phyloP scores from a whole-genome alignment of 2,113 vertebrate species.

The Ginglymostoma cirratum region DNA sequence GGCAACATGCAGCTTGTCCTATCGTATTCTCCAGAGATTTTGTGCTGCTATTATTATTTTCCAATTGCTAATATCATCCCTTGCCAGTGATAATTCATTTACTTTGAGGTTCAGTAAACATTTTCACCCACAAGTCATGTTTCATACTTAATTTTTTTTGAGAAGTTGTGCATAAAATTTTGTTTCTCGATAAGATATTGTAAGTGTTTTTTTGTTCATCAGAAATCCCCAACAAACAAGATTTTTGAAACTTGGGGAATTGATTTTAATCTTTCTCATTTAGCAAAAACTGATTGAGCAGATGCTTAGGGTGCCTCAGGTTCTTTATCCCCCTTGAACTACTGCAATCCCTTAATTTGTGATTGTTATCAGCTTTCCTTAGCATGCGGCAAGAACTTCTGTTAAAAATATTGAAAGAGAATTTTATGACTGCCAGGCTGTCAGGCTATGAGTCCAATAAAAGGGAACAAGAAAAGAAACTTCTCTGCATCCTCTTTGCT shows the following conservation, averaged over 20 bases:
- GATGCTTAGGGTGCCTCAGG: background rate
- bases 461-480: background rate
- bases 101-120: background rate
- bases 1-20: background rate
- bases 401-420: background rate
- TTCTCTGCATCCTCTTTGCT: background rate
- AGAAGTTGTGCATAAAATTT: background rate
- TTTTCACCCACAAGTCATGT: background rate
- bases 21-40: background rate
- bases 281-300: background rate
- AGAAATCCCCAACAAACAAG: background rate
- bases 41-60: background rate
- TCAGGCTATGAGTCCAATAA: background rate
- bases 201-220: background rate
- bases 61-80: background rate
- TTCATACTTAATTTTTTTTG: background rate
- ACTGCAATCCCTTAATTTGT: background rate
- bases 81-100: background rate
- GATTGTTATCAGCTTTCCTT: background rate
- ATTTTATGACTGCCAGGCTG: background rate
- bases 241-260: background rate
- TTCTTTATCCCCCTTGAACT: background rate
- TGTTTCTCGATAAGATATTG: background rate
- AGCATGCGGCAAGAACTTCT: background rate
- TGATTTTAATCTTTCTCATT: background rate